A percentile compares a stretch with the other conserved stretches of the same genome.
These are phyloP conservation scores for Tigriopus californicus DNA, from an alignment of 2,888 invertebrate genomes.

Conservation along the genomic window DNA sequence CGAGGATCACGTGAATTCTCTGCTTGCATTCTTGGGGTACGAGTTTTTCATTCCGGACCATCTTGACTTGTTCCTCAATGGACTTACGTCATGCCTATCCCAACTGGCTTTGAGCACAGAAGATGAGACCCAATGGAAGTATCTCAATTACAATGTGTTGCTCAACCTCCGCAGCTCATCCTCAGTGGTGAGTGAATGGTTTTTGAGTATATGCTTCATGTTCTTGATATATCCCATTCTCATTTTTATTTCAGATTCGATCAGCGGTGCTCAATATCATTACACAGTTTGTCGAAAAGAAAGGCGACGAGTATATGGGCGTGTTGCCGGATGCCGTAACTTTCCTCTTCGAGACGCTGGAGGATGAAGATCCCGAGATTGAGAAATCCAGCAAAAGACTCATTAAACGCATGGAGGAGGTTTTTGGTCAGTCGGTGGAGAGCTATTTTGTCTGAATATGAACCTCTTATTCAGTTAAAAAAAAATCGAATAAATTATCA, in stretches of 20 bases:
- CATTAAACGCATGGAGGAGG: constrained; percentile 10
- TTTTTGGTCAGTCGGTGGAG: constrained; percentile 10
- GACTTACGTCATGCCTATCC: not conserved
- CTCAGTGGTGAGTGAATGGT: not conserved
- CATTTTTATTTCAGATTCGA: not conserved
- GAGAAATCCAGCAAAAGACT: constrained; percentile 2
- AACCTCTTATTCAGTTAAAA: not conserved
- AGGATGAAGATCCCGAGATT: constrained; percentile 12
- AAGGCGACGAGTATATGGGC: constrained; percentile 4
- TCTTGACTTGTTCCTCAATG: not conserved
- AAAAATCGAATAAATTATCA: not conserved
- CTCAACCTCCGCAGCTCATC: not conserved
- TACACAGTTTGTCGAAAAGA: not conserved
- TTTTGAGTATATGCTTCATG: not conserved
- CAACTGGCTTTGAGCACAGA: constrained; percentile 6
- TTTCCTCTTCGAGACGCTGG: constrained; percentile 3
- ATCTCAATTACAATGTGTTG: constrained; percentile 12
- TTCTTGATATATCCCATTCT: too few relatives aligned
- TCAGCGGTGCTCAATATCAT: not conserved
- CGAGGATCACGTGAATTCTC: constrained; percentile 7
- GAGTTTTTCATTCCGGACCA: too few relatives aligned
- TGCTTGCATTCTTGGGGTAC: not conserved
- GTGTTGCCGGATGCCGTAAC: constrained; percentile 12
- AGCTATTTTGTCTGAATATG: not conserved
- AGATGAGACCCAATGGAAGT: constrained; percentile 14